Percentiles rank a stretch among this genome's conserved stretches.
Conservation (phyloP, 1,140 invertebrate species). For the Pristionchus pacificus region DNA sequence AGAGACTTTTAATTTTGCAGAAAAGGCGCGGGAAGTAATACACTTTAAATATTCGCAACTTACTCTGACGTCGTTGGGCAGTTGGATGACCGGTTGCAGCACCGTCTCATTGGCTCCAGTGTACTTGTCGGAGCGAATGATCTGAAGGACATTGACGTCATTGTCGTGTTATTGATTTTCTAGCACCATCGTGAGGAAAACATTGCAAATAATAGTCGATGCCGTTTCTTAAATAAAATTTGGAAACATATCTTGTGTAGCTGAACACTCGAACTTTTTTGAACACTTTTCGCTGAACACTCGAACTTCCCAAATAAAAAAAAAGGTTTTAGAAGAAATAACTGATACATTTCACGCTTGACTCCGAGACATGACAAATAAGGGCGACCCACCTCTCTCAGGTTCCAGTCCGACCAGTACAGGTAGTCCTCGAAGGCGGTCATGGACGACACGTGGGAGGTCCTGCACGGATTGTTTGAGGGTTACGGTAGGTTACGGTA, state of each 20-base stretch:
- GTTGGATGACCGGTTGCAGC: constrained; percentile 83
- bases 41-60: constrained; percentile 59
- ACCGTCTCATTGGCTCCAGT: constrained; percentile 73
- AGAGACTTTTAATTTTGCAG: too few relatives aligned
- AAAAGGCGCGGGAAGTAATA: constrained; percentile 42
- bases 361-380: neutral
- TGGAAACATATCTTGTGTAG: too few relatives aligned
- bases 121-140: constrained; percentile 76
- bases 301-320: too few relatives aligned
- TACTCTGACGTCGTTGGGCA: constrained; percentile 83
- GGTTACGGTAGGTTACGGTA: neutral
- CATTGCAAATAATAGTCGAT: too few relatives aligned
- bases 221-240: too few relatives aligned
- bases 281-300: too few relatives aligned
- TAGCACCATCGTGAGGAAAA: too few relatives aligned
- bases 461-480: constrained; percentile 52
- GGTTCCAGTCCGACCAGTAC: constrained; percentile 97
- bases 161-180: too few relatives aligned
- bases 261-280: too few relatives aligned
- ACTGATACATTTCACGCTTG: too few relatives aligned
- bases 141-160: neutral
- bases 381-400: constrained; percentile 65
- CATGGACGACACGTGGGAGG: constrained; percentile 89
- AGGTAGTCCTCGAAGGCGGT: constrained; percentile 87
- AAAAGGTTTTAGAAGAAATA: too few relatives aligned